Conservation (phyloP, 53 echinoderm and acorn worm genomes). For the Luidia sarsii region DNA sequence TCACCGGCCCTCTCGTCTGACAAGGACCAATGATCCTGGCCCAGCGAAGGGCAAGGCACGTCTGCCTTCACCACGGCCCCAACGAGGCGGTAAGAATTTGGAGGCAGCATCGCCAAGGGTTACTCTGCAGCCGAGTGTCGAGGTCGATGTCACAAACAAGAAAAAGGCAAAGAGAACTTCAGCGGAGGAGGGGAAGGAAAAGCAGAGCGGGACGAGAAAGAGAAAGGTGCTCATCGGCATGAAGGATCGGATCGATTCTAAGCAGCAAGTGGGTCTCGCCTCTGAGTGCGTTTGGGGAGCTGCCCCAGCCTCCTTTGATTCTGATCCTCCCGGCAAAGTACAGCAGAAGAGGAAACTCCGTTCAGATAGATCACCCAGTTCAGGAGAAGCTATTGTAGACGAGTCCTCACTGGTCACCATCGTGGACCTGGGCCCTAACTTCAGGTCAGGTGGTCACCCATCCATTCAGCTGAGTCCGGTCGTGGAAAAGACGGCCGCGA, state of each 20-base stretch:
- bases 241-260: not conserved
- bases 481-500: too few species aligned
- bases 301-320: conserved; percentile 12
- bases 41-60: not conserved
- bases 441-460: not conserved
- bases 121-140: too few species aligned
- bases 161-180: not conserved
- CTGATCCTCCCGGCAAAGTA: not conserved
- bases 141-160: too few species aligned
- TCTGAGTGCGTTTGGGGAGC: conserved; percentile 18
- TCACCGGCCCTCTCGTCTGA: not conserved
- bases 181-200: not conserved
- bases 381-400: not conserved
- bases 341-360: not conserved
- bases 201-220: not conserved
- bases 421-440: conserved; percentile 24
- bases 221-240: not conserved
- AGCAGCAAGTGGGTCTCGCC: not conserved
- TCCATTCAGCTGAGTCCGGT: conserved; percentile 3
- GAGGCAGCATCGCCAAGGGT: too few species aligned
- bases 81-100: too few species aligned
- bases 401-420: conserved; percentile 25
- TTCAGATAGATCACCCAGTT: not conserved
- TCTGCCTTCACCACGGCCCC: too few species aligned
- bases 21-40: not conserved